Percentiles rank a stretch among this genome's conserved stretches.
Conservation (phyloP, 2,113 vertebrate species). For the Nothoprocta perdicaria region DNA sequence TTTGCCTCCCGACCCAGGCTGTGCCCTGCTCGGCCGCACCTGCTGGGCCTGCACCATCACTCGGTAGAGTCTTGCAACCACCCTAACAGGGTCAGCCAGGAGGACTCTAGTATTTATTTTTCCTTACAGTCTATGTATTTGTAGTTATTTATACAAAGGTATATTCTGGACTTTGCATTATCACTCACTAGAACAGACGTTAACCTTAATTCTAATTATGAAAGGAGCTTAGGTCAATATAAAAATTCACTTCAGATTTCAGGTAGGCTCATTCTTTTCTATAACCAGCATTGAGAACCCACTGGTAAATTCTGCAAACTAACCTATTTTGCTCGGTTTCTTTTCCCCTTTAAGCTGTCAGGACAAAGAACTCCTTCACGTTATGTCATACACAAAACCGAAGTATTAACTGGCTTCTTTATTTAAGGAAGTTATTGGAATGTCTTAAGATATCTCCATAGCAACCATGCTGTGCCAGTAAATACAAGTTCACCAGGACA, state of each 20-base stretch:
- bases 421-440: slow-evolving; percentile 61
- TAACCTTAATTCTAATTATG: neutral
- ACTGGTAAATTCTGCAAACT: neutral
- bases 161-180: neutral
- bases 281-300: neutral
- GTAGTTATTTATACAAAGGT: neutral
- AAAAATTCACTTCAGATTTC: neutral
- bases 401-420: slow-evolving; percentile 46
- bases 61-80: rapidly evolving
- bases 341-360: neutral
- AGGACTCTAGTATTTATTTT: neutral
- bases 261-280: neutral
- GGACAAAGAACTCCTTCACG: neutral
- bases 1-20: rapidly evolving
- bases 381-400: neutral
- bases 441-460: slow-evolving; percentile 69
- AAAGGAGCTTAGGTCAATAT: too few relatives aligned
- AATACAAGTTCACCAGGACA: slow-evolving; percentile 56
- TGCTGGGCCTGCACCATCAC: rapidly evolving
- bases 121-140: neutral
- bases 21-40: rapidly evolving
- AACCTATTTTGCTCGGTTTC: neutral
- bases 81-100: neutral
- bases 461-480: slow-evolving; percentile 69
- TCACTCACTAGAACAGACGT: rapidly evolving